Evolutionary conservation across 1,140 invertebrate genomes (phyloP), one percentile per base, ranked within the genome.

Genomic region (Drosophila funebris): DNA sequence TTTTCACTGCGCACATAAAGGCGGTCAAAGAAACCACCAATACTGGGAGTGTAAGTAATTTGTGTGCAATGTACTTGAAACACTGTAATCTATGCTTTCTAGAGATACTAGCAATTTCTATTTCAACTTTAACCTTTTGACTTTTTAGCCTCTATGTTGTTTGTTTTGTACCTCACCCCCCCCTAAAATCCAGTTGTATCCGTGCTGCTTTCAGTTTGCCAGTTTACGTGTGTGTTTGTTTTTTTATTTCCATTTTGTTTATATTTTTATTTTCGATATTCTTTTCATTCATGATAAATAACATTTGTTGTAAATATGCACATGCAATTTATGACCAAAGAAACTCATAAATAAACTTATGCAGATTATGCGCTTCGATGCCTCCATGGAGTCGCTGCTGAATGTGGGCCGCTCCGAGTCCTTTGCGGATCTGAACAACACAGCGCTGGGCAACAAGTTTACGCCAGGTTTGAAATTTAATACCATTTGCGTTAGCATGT

Each of bases 341-440:
- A 88, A 89, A 89, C 85, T 89, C 80, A 89, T 89, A 46, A 84
- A 78, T 69, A 89, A 89, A 90, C 76, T 83, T 90, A 92, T 92
- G 60, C 90, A 97, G 96, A 94, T 96, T 39, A 96, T 96, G 95
- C 94, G 95, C 76, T 93, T 96, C 84, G 96, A 96, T 90, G 94
- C 94, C 5, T 96, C 95, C 43, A 94, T 96, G 92, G 96, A 97
- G 92, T 95, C 95, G 6, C 91, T 96, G 60, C 91, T 93, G 13
- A 95, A 94, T 31, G 94, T 95, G 43, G 94, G 94, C 14, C 94
- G 96, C 13, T 97, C 96, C 36, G 96, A 96, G 91, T 97, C 96
- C 92, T 96, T 97, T 56, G 95, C 95, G 22, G 96, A 97, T 92
- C 92, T 97, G 1, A 96, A 95, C 53, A 94, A 94, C 73, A 73